These are phyloP conservation scores for Sitta carolinensis DNA, from an alignment of 2,797 vertebrate genomes.

Conservation along the genomic window DNA sequence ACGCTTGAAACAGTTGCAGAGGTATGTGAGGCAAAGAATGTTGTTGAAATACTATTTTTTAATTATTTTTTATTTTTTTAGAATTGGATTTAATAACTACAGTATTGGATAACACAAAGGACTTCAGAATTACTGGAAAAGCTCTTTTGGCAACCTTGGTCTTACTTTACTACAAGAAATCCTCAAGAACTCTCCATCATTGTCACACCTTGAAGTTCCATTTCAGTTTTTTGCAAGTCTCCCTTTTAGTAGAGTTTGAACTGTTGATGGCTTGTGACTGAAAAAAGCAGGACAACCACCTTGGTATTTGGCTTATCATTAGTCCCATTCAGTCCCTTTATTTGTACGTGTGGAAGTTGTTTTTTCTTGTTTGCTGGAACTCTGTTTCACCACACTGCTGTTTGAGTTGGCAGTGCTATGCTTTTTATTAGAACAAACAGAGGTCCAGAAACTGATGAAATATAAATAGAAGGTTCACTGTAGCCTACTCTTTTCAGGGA, in stretches of 20 bases:
- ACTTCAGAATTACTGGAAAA: not conserved
- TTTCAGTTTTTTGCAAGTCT: not conserved
- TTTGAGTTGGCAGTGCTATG: slow-evolving; percentile 69
- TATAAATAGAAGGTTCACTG: slow-evolving; percentile 65
- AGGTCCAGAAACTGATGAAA: slow-evolving; percentile 67
- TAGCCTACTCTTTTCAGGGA: slow-evolving; percentile 35
- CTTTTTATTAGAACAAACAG: slow-evolving; percentile 71
- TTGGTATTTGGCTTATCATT: slow-evolving; percentile 16
- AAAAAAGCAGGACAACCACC: not conserved
- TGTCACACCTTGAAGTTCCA: not conserved
- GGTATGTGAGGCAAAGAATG: not conserved
- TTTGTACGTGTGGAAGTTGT: slow-evolving; percentile 37
- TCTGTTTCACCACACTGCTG: slow-evolving; percentile 48
- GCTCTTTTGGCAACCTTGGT: not conserved
- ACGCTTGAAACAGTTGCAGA: not conserved
- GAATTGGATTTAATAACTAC: not conserved
- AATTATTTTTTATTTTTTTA: not conserved
- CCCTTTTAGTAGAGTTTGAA: not conserved
- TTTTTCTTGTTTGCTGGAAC: slow-evolving; percentile 43
- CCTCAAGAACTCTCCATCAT: not conserved
- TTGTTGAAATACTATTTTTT: not conserved
- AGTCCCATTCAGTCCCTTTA: slow-evolving; percentile 24
- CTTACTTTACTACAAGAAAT: slow-evolving; percentile 16
- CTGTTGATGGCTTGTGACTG: not conserved
- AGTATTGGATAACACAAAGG: not conserved